Conservation (phyloP, 2,888 invertebrate species). For the Eubasilissa splendida region DNA sequence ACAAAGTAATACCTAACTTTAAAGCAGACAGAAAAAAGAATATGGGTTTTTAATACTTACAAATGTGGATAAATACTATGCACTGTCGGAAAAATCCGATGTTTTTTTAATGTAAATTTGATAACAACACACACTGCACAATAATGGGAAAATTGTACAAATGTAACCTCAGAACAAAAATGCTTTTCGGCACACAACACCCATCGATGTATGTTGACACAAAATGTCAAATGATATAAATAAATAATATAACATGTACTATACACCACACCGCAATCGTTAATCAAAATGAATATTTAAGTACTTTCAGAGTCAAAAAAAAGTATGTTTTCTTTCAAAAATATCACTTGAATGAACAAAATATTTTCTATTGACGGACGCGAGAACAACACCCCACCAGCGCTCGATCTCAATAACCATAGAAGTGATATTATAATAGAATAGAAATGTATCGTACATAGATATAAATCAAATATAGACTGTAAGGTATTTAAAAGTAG, state of each 20-base stretch:
- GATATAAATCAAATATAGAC: constrained; percentile 11
- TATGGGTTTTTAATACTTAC: constrained; percentile 18
- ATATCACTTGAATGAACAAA: constrained; percentile 39
- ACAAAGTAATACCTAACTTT: constrained; percentile 14
- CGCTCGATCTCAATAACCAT: constrained; percentile 36
- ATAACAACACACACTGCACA: constrained; percentile 25
- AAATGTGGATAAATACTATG: background rate
- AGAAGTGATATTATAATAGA: constrained; percentile 22
- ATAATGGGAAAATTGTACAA: background rate
- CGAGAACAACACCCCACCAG: constrained; percentile 31
- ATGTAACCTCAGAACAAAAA: constrained; percentile 36
- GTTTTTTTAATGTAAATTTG: constrained; percentile 12
- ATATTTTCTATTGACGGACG: constrained; percentile 24
- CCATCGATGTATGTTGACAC: constrained; percentile 51
- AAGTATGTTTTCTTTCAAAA: constrained; percentile 45
- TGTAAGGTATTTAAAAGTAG: background rate
- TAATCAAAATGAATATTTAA: constrained; percentile 9
- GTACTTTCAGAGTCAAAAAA: background rate
- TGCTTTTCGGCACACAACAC: constrained; percentile 49
- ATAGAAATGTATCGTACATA: background rate
- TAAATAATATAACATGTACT: constrained; percentile 19
- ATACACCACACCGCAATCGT: constrained; percentile 7
- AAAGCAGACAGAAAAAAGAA: constrained; percentile 6
- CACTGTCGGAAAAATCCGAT: constrained; percentile 17
- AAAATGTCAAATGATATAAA: constrained; percentile 50